Conservation (phyloP, 2,797 vertebrate genomes). For the Todus mexicanus region DNA sequence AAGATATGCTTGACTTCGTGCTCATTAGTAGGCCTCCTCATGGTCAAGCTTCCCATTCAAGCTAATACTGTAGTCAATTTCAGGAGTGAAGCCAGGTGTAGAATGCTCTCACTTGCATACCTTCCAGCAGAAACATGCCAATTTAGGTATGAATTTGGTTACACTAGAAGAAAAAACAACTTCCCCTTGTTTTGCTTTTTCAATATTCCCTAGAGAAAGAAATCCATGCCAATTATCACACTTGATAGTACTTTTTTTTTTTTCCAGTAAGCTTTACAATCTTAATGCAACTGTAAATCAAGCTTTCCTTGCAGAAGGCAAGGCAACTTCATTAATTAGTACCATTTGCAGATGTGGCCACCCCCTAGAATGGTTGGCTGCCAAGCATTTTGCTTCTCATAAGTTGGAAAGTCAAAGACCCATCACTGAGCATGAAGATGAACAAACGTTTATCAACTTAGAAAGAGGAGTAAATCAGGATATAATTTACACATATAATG, state of each 20-base stretch:
- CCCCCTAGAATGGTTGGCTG: neutral
- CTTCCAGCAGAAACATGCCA: neutral
- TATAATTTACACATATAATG: neutral
- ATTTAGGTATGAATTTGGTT: neutral
- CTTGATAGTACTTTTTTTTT: neutral
- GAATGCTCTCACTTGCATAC: neutral
- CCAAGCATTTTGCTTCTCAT: neutral
- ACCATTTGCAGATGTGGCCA: neutral
- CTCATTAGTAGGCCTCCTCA: neutral
- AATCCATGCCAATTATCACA: neutral
- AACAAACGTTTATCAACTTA: neutral
- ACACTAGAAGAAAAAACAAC: neutral
- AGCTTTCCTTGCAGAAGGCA: neutral
- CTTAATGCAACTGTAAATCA: neutral
- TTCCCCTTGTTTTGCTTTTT: neutral
- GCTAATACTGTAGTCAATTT: neutral
- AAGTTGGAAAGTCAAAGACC: neutral
- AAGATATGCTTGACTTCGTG: neutral
- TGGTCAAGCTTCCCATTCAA: neutral
- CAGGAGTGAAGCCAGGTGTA: neutral
- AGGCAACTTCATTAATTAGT: neutral
- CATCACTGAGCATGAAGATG: neutral
- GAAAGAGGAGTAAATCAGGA: neutral
- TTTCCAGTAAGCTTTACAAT: neutral
- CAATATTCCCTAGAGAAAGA: neutral